Evolutionary conservation across 30 jellyfish, hydroid and myxozoan genomes (phyloP), one percentile per base, ranked within the genome.

Genomic region (Turritopsis rubra): DNA sequence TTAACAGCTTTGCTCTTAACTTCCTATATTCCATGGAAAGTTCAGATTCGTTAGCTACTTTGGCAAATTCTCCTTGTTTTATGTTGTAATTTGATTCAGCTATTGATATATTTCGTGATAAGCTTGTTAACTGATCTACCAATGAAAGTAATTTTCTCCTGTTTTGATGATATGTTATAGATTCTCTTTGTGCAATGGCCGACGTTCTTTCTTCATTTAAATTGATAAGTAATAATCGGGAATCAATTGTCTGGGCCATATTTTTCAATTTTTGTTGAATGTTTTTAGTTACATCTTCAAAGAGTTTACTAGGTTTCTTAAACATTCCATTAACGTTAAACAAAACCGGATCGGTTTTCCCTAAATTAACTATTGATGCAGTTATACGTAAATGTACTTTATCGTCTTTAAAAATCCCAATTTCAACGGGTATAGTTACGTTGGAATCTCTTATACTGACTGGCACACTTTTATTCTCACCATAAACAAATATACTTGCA

Each of bases 401-500:
- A 7, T 86, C 84, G 0, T 82, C 86, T 65, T 78, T 89, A 7
- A 89, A 89, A 13, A 88, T 85, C 30, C 16, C 4, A 13, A 65
- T 53, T 1, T 52, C 52, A 24, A 89, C 70, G 26, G 85, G 41
- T 26, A 88, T 81, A 27, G 25, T 72, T 25, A 88, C 25, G 22
- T 60, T 65, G 79, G 54, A 79, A 27, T 82, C 75, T 19, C 29
- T 52, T 26, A 82, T 70, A 16, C n/a, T 82, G 19, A 88, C 88
- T 19, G 28, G 28, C 16, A 71, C 86, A 1, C 21, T 16, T 13
- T 21, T 75, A 17, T 21, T 17, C 18, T 71, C 52, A 1, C 82
- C 96, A 77, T 81, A 88, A 29, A 88, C 53, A 1, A 27, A 28
- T 22, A 88, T 5, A 0, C 88, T 18, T 52, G 82, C 90, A 28